These are phyloP conservation scores for Apamea crenata DNA, from an alignment of 2,888 invertebrate species.

Conservation along the genomic window DNA sequence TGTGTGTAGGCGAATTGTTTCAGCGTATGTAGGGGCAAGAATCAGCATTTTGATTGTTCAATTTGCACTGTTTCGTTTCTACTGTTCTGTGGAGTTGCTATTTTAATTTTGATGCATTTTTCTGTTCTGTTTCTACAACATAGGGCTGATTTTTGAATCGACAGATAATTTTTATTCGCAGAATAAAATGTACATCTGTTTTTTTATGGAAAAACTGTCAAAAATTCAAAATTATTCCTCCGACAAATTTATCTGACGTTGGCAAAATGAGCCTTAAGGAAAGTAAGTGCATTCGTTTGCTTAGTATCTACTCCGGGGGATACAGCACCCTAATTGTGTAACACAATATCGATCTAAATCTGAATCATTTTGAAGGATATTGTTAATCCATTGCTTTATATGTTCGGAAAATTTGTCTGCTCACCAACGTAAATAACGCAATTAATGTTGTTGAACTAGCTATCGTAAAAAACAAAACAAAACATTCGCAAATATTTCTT, in stretches of 20 bases:
- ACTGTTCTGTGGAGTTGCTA: neutral
- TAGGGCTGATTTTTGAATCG: neutral
- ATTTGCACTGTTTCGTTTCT: neutral
- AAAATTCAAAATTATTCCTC: too few species aligned
- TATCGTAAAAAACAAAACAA: neutral
- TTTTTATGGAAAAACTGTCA: too few species aligned
- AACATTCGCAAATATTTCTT: neutral
- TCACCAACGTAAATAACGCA: too few species aligned
- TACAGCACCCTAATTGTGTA: too few species aligned
- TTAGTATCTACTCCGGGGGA: neutral
- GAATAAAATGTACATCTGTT: too few species aligned
- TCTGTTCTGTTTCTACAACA: neutral
- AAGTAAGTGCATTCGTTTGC: neutral
- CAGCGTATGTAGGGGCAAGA: neutral
- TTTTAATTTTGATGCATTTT: neutral
- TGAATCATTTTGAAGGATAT: too few species aligned
- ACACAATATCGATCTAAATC: too few species aligned
- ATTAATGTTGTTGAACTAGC: neutral
- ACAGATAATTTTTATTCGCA: too few species aligned
- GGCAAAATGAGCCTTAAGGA: neutral
- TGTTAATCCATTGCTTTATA: too few species aligned
- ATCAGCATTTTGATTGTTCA: constrained; percentile 7
- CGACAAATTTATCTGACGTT: too few species aligned
- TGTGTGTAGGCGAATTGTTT: neutral
- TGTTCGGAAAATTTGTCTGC: too few species aligned